A percentile compares a stretch with the other conserved stretches of the same genome.
Evolutionary conservation across 2,113 vertebrate species (phyloP).

Genomic region (Cervus canadensis): DNA sequence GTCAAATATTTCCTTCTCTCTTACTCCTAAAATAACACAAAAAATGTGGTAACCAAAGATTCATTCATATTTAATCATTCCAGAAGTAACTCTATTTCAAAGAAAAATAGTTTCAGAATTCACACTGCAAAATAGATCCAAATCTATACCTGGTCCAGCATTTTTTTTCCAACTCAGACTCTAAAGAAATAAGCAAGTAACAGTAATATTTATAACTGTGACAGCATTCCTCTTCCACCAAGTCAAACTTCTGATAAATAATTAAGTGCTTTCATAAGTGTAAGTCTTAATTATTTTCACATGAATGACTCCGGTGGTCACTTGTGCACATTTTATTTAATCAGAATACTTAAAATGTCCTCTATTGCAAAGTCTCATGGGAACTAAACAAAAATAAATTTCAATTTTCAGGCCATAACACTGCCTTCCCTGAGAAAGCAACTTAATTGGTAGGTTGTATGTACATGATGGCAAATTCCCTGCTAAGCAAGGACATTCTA

Average conservation of each 20-base stretch:
- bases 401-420: neutral
- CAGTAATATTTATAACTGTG: neutral
- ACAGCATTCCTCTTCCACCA: neutral
- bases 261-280: neutral
- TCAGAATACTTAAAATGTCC: neutral
- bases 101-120: conserved; percentile 43
- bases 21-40: conserved; percentile 25
- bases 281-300: neutral
- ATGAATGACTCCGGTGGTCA: neutral
- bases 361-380: neutral
- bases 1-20: conserved; percentile 57
- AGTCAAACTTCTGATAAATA: conserved; percentile 15
- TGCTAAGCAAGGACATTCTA: neutral
- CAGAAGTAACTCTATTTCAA: conserved; percentile 19
- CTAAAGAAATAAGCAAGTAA: neutral
- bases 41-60: conserved; percentile 36
- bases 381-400: neutral
- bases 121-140: conserved; percentile 23
- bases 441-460: neutral
- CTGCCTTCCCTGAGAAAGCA: neutral
- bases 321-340: neutral
- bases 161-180: neutral
- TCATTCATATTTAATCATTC: conserved; percentile 63
- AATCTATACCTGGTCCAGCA: neutral
- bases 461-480: neutral